Percentiles rank a stretch among this genome's conserved stretches.
phyloP scores from a whole-genome alignment of 35 echinoderm and acorn worm species.

The Apostichopus japonicus region DNA sequence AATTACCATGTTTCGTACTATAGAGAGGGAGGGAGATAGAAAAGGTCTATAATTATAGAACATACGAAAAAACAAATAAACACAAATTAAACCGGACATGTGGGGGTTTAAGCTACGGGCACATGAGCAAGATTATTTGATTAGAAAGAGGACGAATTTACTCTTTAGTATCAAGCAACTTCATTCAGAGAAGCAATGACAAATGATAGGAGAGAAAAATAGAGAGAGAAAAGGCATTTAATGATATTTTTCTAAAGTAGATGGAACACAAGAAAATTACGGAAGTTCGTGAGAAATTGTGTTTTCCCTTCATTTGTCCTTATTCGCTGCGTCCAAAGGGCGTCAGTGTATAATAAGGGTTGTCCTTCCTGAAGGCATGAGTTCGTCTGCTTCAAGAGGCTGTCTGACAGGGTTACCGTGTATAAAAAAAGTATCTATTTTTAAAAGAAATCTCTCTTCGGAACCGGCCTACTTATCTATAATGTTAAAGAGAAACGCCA shows the following conservation, averaged over 20 bases:
- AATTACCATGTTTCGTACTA: background rate
- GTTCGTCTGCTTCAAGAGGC: conserved; percentile 21
- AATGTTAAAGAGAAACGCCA: no score
- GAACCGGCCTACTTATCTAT: background rate
- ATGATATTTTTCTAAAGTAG: background rate
- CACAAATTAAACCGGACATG: conserved; percentile 17
- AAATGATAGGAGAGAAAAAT: background rate
- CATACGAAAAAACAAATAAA: conserved; percentile 9
- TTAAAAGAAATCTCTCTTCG: background rate
- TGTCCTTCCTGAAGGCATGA: conserved; percentile 8
- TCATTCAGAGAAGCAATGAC: background rate
- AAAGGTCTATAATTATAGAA: conserved; percentile 35
- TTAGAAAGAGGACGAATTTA: conserved; percentile 14
- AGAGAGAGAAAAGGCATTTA: conserved; percentile 1
- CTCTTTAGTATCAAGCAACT: background rate
- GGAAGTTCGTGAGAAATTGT: conserved; percentile 29
- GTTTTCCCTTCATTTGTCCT: conserved; percentile 38
- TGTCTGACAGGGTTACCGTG: background rate
- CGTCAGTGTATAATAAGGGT: conserved; percentile 26
- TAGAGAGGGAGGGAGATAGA: no score
- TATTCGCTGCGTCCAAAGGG: background rate
- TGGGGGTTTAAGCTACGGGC: background rate
- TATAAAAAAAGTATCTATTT: background rate
- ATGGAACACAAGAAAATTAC: conserved; percentile 25
- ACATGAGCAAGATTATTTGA: conserved; percentile 5